Conservation (phyloP, 2,113 vertebrate genomes). For the Zootoca vivipara region DNA sequence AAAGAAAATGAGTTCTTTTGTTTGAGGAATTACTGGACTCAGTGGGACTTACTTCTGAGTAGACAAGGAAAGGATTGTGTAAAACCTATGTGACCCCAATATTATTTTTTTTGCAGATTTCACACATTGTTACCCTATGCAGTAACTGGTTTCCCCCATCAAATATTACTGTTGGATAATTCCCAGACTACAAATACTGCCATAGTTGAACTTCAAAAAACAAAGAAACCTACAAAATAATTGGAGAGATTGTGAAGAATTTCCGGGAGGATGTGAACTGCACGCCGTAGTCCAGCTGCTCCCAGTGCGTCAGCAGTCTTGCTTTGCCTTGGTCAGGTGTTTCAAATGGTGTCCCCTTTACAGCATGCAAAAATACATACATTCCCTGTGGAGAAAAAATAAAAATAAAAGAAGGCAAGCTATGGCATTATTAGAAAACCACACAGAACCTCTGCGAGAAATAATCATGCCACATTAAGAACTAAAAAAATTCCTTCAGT, state of each 20-base stretch:
- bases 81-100: background rate
- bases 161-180: background rate
- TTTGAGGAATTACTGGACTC: background rate
- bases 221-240: slow-evolving; percentile 89
- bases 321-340: slow-evolving; percentile 98
- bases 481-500: too few species aligned
- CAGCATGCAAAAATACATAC: slow-evolving; percentile 98
- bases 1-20: background rate
- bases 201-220: background rate
- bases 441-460: background rate
- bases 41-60: background rate
- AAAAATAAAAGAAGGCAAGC: background rate
- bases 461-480: background rate
- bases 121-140: background rate
- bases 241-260: slow-evolving; percentile 98
- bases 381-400: slow-evolving; percentile 84
- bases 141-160: background rate
- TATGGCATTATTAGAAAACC: background rate
- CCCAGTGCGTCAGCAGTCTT: slow-evolving; percentile 97
- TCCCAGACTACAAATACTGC: background rate
- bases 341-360: slow-evolving; percentile 98
- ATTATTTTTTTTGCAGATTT: background rate
- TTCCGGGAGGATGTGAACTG: slow-evolving; percentile 98
- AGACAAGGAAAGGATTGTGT: background rate
- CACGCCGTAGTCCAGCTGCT: slow-evolving; percentile 96